phyloP scores from a whole-genome alignment of 1,140 invertebrate species.

The Caerostris extrusa region DNA sequence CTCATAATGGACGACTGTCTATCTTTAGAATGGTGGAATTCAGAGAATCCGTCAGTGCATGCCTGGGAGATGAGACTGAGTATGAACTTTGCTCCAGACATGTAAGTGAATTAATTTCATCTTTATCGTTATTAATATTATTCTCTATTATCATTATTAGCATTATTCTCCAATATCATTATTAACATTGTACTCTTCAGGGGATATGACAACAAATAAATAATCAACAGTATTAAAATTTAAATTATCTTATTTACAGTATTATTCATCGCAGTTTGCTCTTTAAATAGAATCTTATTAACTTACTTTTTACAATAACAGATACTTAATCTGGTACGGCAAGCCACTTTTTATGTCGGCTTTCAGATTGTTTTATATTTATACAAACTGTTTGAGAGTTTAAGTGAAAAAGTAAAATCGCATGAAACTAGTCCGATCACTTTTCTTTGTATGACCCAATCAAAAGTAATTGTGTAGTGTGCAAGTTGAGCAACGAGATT shows the following conservation, averaged over 20 bases:
- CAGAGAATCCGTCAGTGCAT: background rate
- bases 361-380: too few species aligned
- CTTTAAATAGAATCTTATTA: background rate
- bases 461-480: too few species aligned
- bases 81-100: conserved; percentile 59
- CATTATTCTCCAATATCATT: background rate
- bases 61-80: conserved; percentile 30
- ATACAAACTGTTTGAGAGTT: too few species aligned
- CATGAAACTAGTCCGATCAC: too few species aligned
- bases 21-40: conserved; percentile 40
- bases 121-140: background rate
- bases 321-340: background rate
- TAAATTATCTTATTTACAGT: background rate
- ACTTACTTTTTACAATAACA: background rate
- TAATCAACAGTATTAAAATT: background rate
- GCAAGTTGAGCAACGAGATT: too few species aligned
- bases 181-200: background rate
- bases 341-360: background rate
- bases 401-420: too few species aligned
- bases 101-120: conserved; percentile 46
- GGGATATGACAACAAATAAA: background rate
- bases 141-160: background rate
- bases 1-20: background rate
- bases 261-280: background rate
- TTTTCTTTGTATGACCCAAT: too few species aligned